Conservation (phyloP, 2,888 invertebrate genomes). For the Daptonema setosum region DNA sequence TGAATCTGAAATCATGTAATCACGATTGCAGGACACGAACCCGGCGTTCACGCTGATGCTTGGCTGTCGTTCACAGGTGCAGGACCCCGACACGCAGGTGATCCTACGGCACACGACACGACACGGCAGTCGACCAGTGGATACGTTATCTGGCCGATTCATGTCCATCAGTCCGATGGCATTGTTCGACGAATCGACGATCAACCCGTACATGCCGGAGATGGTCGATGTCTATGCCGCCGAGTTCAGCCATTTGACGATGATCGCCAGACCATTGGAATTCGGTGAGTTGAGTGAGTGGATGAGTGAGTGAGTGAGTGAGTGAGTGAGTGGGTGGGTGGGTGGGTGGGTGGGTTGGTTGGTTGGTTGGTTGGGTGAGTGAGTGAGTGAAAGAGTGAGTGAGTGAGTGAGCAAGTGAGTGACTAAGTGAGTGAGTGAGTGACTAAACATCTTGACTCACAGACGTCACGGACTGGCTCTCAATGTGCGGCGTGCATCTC, state of each 20-base stretch:
- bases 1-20: too few species aligned
- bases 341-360: neutral
- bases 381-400: neutral
- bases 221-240: neutral
- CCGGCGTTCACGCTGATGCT: neutral
- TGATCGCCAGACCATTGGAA: neutral
- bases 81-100: neutral
- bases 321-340: neutral
- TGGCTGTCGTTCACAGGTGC: neutral
- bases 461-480: neutral
- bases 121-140: neutral
- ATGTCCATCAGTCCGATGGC: neutral
- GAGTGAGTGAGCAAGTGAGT: neutral
- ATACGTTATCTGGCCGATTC: neutral
- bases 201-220: neutral
- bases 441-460: neutral
- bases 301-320: neutral
- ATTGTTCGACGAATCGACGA: neutral
- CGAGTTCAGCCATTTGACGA: neutral
- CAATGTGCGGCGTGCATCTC: neutral
- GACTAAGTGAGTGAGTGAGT: neutral
- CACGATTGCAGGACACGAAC: neutral
- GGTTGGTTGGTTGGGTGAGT: neutral
- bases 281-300: neutral
- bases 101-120: too few species aligned